Conservation (phyloP, 2,888 invertebrate species). For the Cacoxenus indagator region DNA sequence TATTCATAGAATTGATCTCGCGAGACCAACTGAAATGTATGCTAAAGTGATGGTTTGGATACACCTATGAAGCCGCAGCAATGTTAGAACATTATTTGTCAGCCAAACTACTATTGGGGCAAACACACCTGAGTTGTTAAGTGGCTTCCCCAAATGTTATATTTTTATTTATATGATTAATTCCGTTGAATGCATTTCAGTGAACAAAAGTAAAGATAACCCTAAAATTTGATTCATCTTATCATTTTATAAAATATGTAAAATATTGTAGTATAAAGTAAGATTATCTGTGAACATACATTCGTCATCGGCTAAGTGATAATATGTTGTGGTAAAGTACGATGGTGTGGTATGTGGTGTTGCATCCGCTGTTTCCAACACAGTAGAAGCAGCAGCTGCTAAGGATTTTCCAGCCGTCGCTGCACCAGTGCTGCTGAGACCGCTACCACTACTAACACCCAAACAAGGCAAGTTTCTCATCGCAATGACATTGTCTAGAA, state of each 20-base stretch:
- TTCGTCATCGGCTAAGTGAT: slow-evolving; percentile 70
- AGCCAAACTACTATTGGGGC: too few species aligned
- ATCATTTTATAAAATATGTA: background rate
- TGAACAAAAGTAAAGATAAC: slow-evolving; percentile 16
- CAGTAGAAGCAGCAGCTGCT: slow-evolving; percentile 45
- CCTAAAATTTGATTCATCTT: too few species aligned
- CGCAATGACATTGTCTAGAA: slow-evolving; percentile 70
- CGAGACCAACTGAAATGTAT: too few species aligned
- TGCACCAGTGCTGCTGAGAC: slow-evolving; percentile 45
- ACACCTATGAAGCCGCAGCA: too few species aligned
- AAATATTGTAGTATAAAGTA: background rate
- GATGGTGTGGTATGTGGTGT: slow-evolving; percentile 64
- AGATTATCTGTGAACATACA: slow-evolving; percentile 59
- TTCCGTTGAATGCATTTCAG: too few species aligned
- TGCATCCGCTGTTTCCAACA: slow-evolving; percentile 62
- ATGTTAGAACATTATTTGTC: too few species aligned
- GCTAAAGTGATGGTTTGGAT: too few species aligned
- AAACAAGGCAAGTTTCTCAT: slow-evolving; percentile 70
- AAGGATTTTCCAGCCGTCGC: slow-evolving; percentile 35
- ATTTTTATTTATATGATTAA: too few species aligned
- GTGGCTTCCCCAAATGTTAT: too few species aligned
- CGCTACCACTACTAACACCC: slow-evolving; percentile 53
- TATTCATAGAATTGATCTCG: too few species aligned
- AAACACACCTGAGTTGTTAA: too few species aligned
- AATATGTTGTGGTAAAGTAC: slow-evolving; percentile 70